Conservation (phyloP, 2,888 invertebrate species). For the Drosophila colorata region DNA sequence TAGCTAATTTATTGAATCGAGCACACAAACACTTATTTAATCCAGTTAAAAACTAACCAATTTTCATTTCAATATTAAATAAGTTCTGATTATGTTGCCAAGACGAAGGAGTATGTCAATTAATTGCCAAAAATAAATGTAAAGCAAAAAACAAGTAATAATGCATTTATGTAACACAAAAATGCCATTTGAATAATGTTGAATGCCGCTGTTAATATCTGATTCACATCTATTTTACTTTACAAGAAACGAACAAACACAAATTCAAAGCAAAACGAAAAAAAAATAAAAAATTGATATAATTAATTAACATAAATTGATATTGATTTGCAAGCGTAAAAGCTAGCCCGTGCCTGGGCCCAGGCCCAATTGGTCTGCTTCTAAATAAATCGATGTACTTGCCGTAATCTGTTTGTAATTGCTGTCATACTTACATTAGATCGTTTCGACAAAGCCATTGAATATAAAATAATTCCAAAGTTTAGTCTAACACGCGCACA, state of each 20-base stretch:
- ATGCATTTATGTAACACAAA: neutral
- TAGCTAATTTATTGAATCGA: no score
- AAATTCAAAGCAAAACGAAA: neutral
- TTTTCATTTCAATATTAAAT: no score
- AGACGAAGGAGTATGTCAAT: no score
- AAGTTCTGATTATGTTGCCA: no score
- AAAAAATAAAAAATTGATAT: no score
- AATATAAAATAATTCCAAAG: slow-evolving; percentile 57
- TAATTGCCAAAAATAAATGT: neutral
- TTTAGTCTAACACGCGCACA: slow-evolving; percentile 42
- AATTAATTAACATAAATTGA: slow-evolving; percentile 7
- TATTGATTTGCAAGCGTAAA: slow-evolving; percentile 10
- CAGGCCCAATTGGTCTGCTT: slow-evolving; percentile 18
- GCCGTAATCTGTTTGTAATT: slow-evolving; percentile 41
- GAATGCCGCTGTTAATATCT: neutral
- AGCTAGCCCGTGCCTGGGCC: neutral
- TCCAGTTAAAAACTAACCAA: no score
- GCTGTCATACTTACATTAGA: slow-evolving; percentile 38
- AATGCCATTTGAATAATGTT: slow-evolving; percentile 5
- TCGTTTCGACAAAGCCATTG: slow-evolving; percentile 58
- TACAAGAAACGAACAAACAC: neutral
- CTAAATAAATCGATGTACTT: slow-evolving; percentile 8
- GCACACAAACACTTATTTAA: no score
- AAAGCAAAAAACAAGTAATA: neutral
- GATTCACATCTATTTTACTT: slow-evolving; percentile 1